phyloP scores from a whole-genome alignment of 2,797 vertebrate species.

The Darevskia nairensis region DNA sequence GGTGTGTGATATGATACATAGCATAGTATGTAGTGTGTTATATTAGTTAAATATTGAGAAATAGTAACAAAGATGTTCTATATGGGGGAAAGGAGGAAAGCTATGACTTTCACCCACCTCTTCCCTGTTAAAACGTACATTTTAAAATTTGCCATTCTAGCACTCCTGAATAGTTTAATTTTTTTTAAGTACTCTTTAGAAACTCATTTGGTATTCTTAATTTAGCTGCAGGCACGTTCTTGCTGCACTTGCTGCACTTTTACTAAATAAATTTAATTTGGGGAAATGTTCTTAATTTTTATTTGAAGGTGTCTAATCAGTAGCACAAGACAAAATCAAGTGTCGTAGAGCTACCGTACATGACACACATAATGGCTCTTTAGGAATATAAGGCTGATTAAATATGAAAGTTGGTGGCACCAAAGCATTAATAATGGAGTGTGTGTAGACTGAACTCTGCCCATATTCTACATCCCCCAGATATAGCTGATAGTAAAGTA shows the following conservation, averaged over 20 bases:
- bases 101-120: not conserved
- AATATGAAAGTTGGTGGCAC: slow-evolving; percentile 86
- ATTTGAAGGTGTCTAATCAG: not conserved
- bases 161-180: not conserved
- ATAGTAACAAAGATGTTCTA: not conserved
- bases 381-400: slow-evolving; percentile 85
- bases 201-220: not conserved
- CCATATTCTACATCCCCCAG: slow-evolving; percentile 87
- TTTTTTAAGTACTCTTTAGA: not conserved
- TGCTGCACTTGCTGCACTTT: slow-evolving; percentile 38
- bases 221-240: slow-evolving; percentile 8
- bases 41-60: not conserved
- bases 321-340: slow-evolving; percentile 44
- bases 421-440: slow-evolving; percentile 86
- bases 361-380: slow-evolving; percentile 82
- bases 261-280: slow-evolving; percentile 11
- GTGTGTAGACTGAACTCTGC: slow-evolving; percentile 91
- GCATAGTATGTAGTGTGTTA: not conserved
- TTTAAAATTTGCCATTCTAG: not conserved
- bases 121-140: not conserved
- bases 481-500: slow-evolving; percentile 93
- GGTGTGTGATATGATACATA: not conserved
- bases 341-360: slow-evolving; percentile 82
- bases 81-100: not conserved
- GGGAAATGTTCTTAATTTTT: slow-evolving; percentile 47